Evolutionary conservation across 2,113 vertebrate species (phyloP).

Genomic region (Mesitornis unicolor): DNA sequence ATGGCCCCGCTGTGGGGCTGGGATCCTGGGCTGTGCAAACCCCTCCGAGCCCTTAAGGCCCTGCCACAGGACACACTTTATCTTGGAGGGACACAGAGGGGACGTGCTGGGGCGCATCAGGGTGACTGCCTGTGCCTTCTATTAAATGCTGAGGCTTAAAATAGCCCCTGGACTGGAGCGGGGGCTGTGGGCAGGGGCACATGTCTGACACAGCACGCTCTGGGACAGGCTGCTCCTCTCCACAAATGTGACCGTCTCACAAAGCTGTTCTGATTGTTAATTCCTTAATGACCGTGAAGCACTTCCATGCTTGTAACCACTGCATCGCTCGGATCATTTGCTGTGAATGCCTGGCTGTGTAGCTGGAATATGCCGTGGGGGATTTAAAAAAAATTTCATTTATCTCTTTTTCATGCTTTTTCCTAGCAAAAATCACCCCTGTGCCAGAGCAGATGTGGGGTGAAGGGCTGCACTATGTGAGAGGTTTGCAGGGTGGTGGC

Average conservation of each 20-base stretch:
- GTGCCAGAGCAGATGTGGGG: fast-evolving
- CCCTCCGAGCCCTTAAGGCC: neutral
- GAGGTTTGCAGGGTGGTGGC: fast-evolving
- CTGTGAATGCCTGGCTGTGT: neutral
- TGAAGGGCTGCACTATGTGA: fast-evolving
- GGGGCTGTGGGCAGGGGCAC: neutral
- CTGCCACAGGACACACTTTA: neutral
- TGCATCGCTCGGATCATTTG: neutral
- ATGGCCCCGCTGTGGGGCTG: neutral
- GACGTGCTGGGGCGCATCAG: neutral
- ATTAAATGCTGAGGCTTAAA: neutral
- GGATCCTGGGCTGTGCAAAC: neutral
- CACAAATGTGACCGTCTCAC: neutral
- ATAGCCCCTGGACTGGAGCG: neutral
- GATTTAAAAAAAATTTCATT: neutral
- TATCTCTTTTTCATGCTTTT: neutral
- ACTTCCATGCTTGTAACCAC: neutral
- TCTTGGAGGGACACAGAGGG: neutral
- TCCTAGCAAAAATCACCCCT: neutral
- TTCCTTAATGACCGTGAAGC: conserved; percentile 35
- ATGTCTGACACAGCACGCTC: neutral
- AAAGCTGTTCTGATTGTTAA: neutral
- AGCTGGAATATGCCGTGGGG: neutral
- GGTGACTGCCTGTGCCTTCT: neutral
- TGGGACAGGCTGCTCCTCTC: neutral